Conservation (phyloP, 2,797 vertebrate species). For the Sebastes jordani region DNA sequence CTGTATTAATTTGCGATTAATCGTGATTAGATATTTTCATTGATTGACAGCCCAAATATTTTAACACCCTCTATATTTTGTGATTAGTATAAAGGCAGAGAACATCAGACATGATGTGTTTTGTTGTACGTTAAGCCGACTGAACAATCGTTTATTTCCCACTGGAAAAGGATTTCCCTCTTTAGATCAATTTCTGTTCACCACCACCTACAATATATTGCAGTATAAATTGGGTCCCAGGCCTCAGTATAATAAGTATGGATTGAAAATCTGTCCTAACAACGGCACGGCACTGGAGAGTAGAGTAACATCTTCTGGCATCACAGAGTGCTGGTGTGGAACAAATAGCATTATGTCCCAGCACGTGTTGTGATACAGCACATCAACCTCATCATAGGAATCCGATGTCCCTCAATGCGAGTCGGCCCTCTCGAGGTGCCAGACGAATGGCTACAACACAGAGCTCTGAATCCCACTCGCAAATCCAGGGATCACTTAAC, state of each 20-base stretch:
- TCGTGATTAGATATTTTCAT: too few species aligned
- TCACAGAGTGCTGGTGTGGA: conserved; percentile 69
- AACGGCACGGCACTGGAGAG: conserved; percentile 53
- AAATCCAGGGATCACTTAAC: conserved; percentile 76
- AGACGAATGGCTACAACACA: conserved; percentile 54
- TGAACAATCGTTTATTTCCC: conserved; percentile 57
- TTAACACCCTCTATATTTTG: neutral
- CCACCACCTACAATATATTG: conserved; percentile 48
- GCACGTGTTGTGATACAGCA: conserved; percentile 72
- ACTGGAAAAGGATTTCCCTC: conserved; percentile 41
- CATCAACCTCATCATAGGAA: conserved; percentile 77
- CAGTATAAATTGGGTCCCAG: conserved; percentile 68
- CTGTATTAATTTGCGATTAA: too few species aligned
- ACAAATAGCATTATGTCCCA: conserved; percentile 78
- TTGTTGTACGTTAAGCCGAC: conserved; percentile 22
- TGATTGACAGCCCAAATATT: neutral
- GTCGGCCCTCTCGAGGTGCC: conserved; percentile 48
- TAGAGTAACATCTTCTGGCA: conserved; percentile 68
- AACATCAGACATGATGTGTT: conserved; percentile 11
- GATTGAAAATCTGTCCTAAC: conserved; percentile 72
- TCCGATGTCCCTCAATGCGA: conserved; percentile 53
- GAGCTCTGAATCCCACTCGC: conserved; percentile 67
- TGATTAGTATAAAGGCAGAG: conserved; percentile 5
- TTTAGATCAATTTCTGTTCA: conserved; percentile 59
- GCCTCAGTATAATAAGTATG: conserved; percentile 71